phyloP scores from a whole-genome alignment of 2,888 invertebrate species.

The Cepaea hortensis region DNA sequence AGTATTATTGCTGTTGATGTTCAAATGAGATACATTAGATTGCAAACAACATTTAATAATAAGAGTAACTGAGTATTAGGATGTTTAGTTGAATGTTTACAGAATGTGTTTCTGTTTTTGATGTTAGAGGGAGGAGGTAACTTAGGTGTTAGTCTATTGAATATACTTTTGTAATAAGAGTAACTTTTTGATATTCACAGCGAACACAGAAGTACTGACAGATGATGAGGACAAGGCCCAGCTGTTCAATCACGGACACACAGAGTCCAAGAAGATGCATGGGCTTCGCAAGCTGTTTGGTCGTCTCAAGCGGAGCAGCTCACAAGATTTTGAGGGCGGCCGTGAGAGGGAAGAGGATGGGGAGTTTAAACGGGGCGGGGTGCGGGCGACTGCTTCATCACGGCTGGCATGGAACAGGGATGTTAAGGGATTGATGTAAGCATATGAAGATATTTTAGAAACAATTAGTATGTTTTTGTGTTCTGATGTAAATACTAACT shows the following conservation, averaged over 20 bases:
- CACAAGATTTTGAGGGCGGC: conserved; percentile 74
- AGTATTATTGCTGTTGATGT: no score
- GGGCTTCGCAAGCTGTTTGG: conserved; percentile 84
- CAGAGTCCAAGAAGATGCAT: conserved; percentile 78
- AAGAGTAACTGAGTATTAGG: no score
- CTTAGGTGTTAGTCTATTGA: no score
- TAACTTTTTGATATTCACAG: conserved; percentile 53
- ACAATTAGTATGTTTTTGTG: not conserved
- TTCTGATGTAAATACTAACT: not conserved
- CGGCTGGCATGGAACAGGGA: conserved; percentile 82
- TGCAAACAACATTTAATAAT: no score
- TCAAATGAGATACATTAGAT: no score
- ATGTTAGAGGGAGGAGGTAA: no score
- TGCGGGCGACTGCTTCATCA: conserved; percentile 85
- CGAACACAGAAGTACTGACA: conserved; percentile 69
- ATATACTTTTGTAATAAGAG: not conserved
- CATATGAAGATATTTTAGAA: not conserved
- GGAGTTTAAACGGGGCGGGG: conserved; percentile 82
- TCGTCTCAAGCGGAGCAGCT: conserved; percentile 77
- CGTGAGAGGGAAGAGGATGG: conserved; percentile 57
- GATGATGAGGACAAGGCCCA: conserved; percentile 71
- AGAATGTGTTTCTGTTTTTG: no score
- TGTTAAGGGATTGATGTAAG: conserved; percentile 64
- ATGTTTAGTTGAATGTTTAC: no score
- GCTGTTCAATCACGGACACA: conserved; percentile 57